Evolutionary conservation across 1,140 invertebrate genomes (phyloP), one percentile per base, ranked within the genome.

Genomic region (Euglossa dilemma): DNA sequence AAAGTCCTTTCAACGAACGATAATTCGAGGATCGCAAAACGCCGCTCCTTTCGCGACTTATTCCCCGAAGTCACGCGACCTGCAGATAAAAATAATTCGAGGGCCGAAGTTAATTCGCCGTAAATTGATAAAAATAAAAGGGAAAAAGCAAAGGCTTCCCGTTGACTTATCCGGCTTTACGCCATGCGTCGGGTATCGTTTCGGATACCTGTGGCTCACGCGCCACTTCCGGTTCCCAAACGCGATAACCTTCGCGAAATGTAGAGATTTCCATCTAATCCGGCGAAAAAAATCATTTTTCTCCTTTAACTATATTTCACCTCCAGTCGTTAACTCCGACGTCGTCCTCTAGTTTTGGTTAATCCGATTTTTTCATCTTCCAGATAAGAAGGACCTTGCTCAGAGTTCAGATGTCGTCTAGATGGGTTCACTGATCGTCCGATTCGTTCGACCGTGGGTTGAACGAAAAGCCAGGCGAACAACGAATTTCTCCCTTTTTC

Each of bases 71-170:
- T 71, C 69, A 71, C 69, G 69, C 25, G 12, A 71, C 18, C 12
- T 11, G n/a, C 14, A 36, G 69, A 47, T 71, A 71, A 71, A 72
- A 56, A 72, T 56, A 72, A 56, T 72, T 57, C 52, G 25, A 50
- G 36, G 45, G 14, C 36, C 28, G 23, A 54, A 12, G 11, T 72
- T 72, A 43, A 72, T 43, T 72, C 52, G n/a, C 70, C n/a, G 52
- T 56, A n/a, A 72, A 72, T 43, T 72, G 52, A 57, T 72, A 23
- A 43, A 36, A 56, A 72, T 72, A 23, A 43, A 36, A 56, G 56
- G 52, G 28, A n/a, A 23, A 23, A 20, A 52, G 52, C 18, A n/a
- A 43, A 72, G 12, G 28, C 25, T 57, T 16, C 63, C 45, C 36
- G 64, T 54, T 54, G 18, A 64, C 28, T 28, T 71, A 54, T 54